Conservation (phyloP, 2,113 vertebrate genomes). For the Cynoglossus semilaevis region DNA sequence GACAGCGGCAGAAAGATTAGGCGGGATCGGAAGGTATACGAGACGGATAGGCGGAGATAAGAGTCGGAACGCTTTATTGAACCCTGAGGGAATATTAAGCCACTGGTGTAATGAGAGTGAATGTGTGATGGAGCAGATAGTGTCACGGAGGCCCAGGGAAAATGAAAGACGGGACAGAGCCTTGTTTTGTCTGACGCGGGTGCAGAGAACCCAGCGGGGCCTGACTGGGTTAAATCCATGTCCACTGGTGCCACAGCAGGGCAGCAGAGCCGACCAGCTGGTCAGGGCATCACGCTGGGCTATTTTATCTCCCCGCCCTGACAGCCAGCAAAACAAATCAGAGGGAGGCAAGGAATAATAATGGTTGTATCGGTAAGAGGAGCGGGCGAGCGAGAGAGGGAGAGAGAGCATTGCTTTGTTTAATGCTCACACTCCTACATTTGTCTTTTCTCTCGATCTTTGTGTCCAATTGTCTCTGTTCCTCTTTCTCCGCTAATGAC, state of each 20-base stretch:
- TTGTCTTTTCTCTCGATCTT: conserved; percentile 34
- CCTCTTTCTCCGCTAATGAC: conserved; percentile 45
- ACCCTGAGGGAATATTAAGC: conserved; percentile 65
- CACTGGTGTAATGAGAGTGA: conserved; percentile 57
- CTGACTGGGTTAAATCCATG: conserved; percentile 32
- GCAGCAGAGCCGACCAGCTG: conserved; percentile 31
- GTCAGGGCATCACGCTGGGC: conserved; percentile 18
- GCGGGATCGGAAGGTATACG: conserved; percentile 48
- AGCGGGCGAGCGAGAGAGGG: conserved; percentile 17
- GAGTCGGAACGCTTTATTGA: conserved; percentile 53
- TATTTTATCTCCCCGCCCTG: conserved; percentile 38
- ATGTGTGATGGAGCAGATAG: conserved; percentile 55
- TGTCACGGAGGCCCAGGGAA: conserved; percentile 24
- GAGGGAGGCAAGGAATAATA: conserved; percentile 31
- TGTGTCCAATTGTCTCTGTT: conserved; percentile 17
- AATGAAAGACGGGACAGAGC: conserved; percentile 45
- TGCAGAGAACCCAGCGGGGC: conserved; percentile 27
- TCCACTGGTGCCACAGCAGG: conserved; percentile 21
- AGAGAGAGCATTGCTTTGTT: conserved; percentile 28
- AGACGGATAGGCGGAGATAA: conserved; percentile 51
- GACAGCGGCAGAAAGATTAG: conserved; percentile 63
- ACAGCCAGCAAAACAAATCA: conserved; percentile 38
- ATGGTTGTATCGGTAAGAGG: conserved; percentile 46
- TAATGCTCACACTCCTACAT: conserved; percentile 36
- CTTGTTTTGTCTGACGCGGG: conserved; percentile 24